Evolutionary conservation across 1,140 invertebrate species (phyloP).

Genomic region (Musca vetustissima): DNA sequence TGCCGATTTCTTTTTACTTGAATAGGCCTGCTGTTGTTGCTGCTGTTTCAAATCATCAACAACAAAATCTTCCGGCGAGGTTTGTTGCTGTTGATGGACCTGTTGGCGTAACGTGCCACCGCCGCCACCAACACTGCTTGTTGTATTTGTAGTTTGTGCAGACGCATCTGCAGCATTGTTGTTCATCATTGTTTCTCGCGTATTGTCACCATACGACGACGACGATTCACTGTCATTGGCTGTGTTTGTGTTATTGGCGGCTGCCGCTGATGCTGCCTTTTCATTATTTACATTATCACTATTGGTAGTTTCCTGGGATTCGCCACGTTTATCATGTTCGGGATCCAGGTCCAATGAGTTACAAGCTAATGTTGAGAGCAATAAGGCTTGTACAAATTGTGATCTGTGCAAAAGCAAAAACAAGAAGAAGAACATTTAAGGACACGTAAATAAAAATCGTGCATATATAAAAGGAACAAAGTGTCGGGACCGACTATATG

Average conservation of each 20-base stretch:
- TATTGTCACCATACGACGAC: constrained; percentile 16
- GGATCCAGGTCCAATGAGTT: constrained; percentile 37
- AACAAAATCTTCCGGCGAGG: constrained; percentile 51
- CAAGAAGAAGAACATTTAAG: not conserved
- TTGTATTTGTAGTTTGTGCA: constrained; percentile 35
- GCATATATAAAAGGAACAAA: too few relatives aligned
- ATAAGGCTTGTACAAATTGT: constrained; percentile 50
- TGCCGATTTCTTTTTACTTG: constrained; percentile 28
- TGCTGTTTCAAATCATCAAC: constrained; percentile 43
- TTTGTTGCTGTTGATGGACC: constrained; percentile 54
- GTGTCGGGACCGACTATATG: too few relatives aligned
- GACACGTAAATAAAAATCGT: too few relatives aligned
- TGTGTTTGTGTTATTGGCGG: constrained; percentile 28
- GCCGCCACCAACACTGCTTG: constrained; percentile 14
- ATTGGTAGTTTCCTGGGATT: constrained; percentile 36
- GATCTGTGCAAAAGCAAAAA: too few relatives aligned
- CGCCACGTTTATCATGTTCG: constrained; percentile 27
- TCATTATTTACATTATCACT: constrained; percentile 56
- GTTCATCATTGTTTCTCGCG: constrained; percentile 46
- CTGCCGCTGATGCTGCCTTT: constrained; percentile 29
- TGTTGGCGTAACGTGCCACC: constrained; percentile 32
- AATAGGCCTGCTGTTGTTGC: constrained; percentile 24
- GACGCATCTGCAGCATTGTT: constrained; percentile 48
- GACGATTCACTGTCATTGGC: constrained; percentile 34
- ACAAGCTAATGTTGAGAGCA: constrained; percentile 46